A percentile compares a stretch with the other conserved stretches of the same genome.
These are phyloP conservation scores for Steatornis caripensis DNA, from an alignment of 2,113 vertebrate species.

Conservation along the genomic window DNA sequence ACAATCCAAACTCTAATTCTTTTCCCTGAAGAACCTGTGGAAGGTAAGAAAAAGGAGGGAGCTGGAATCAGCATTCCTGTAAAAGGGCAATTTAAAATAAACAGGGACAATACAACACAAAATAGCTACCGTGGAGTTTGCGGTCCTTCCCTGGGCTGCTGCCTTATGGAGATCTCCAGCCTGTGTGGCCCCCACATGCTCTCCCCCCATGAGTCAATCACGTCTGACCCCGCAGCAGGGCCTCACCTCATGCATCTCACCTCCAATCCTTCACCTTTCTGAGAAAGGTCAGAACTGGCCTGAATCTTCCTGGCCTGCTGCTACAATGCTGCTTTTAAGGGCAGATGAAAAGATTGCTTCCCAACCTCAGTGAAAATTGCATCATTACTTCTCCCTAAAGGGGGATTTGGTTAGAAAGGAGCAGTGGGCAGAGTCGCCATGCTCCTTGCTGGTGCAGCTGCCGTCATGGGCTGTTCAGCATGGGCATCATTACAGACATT, in stretches of 20 bases:
- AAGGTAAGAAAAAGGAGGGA: neutral
- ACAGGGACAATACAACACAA: neutral
- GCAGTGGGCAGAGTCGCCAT: neutral
- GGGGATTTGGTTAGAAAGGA: neutral
- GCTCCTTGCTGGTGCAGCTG: neutral
- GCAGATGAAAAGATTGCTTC: neutral
- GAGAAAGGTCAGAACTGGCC: neutral
- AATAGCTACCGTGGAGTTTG: neutral
- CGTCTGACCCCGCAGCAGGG: accelerated
- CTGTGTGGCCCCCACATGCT: accelerated
- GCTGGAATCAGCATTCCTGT: neutral
- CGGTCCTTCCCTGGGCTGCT: neutral
- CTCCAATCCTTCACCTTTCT: neutral
- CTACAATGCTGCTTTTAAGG: neutral
- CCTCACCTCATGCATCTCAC: neutral
- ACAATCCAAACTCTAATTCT: neutral
- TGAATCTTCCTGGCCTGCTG: neutral
- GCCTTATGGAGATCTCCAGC: neutral
- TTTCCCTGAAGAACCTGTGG: neutral
- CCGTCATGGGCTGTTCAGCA: neutral
- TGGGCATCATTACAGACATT: neutral
- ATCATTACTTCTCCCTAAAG: neutral
- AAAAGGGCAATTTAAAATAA: neutral
- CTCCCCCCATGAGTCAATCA: neutral
- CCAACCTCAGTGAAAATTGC: neutral